These are phyloP conservation scores for Beroe forskalii DNA, from an alignment of 37 sponge, comb jelly and placozoan genomes.

Conservation along the genomic window DNA sequence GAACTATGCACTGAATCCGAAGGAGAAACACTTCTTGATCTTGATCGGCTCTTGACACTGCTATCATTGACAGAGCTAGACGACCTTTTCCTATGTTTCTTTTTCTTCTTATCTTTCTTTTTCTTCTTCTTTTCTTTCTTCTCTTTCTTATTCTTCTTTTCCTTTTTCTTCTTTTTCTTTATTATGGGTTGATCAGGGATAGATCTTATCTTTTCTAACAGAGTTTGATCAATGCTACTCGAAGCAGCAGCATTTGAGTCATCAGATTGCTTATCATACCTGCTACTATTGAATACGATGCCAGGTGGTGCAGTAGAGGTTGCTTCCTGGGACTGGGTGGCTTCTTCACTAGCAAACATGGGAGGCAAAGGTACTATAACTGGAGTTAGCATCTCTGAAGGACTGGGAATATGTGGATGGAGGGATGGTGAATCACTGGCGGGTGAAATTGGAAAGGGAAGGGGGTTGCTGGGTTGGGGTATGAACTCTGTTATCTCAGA, in stretches of 20 bases:
- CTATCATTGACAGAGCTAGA: background rate
- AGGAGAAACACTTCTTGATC: too few species aligned
- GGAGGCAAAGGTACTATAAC: slow-evolving; percentile 49
- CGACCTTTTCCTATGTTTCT: background rate
- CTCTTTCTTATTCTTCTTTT: slow-evolving; percentile 20
- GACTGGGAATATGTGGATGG: background rate
- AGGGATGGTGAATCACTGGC: background rate
- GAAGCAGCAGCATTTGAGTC: background rate
- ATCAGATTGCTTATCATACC: background rate
- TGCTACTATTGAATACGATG: background rate
- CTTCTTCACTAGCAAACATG: too few species aligned
- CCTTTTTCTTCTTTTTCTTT: slow-evolving; percentile 16
- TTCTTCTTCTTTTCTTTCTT: slow-evolving; percentile 40
- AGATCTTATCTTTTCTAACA: slow-evolving; percentile 29
- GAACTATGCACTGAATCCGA: too few species aligned
- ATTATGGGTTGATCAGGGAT: background rate
- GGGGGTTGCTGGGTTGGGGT: too few species aligned
- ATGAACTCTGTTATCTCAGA: too few species aligned
- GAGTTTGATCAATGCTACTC: background rate
- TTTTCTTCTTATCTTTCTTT: slow-evolving; percentile 39
- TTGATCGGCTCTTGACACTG: background rate
- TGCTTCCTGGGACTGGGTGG: background rate
- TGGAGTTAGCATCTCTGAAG: background rate
- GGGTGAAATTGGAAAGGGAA: too few species aligned
- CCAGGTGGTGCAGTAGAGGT: background rate